Base-by-base conservation (phyloP, 1,140 invertebrate genomes). In the Scaptodrosophila lebanonensis region DNA sequence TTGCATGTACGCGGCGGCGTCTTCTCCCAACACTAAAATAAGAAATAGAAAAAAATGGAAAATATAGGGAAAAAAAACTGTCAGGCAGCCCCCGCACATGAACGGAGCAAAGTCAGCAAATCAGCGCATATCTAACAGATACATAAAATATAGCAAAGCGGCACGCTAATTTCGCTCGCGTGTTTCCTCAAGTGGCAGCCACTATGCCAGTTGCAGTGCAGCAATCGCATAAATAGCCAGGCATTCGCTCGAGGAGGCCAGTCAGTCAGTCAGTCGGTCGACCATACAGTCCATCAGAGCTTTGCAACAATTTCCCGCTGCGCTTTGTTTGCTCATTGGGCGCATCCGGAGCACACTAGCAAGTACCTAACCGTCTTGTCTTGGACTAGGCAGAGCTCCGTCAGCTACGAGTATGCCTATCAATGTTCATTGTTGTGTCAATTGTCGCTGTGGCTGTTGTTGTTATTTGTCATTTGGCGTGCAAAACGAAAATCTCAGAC, bases 301-400 rank as follows among this genome's bases (percentile, higher is more conserved):
- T 72, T 75, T 65, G 62, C 76, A 57, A 66, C 75, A 82, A 82
- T 82, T 82, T 82, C 76, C 75, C 75, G 75, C 69, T 82, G 66
- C 68, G 75, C 75, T 82, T 82, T 82, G 76, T 82, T 69, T 82
- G 76, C 61, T 82, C 75, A 82, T 82, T 82, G 75, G 75, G 75
- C 75, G 75, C 75, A 82, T 82, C 75, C 75, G 75, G 83, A 83
- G 75, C 73, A 25, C 22, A 25, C 75, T 63, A 75, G 58, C 38
- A 29, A 11, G 5, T 29, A 33, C 35, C n/a, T 30, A 20, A 5
- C 12, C 11, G 42, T 25, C 43, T 30, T 27, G 61, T 38, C 49
- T 53, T 52, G 35, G 20, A 45, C 57, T 53, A 25, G 29, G 33
- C n/a, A n/a, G n/a, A n/a, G n/a, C n/a, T n/a, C n/a, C n/a, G n/a